A percentile compares a stretch with the other conserved stretches of the same genome.
phyloP scores from a whole-genome alignment of 2,888 invertebrate genomes.

The Xestoiulus laeticollis region DNA sequence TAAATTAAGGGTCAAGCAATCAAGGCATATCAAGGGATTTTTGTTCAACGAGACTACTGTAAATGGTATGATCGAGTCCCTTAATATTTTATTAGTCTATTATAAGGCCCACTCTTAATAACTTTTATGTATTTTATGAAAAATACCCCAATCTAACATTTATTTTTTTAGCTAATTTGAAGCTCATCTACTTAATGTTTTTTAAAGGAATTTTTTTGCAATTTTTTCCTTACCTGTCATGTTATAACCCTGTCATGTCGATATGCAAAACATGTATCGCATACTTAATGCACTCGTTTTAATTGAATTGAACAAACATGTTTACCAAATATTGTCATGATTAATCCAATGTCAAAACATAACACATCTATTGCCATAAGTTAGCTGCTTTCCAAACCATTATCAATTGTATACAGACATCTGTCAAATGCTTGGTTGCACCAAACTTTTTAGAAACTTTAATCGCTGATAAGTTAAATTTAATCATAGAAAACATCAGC shows the following conservation, averaged over 20 bases:
- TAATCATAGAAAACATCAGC: no score
- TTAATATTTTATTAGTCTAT: no score
- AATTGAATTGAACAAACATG: neutral
- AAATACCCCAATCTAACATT: no score
- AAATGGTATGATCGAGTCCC: no score
- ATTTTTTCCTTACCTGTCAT: neutral
- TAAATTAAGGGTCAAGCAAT: no score
- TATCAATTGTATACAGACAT: neutral
- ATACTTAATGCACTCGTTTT: neutral
- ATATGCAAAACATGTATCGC: neutral
- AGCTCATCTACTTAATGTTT: no score
- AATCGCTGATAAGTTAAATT: neutral
- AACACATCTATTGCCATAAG: neutral
- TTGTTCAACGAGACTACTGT: no score
- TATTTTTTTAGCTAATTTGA: no score
- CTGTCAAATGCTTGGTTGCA: neutral
- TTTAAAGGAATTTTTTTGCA: no score
- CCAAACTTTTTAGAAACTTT: neutral
- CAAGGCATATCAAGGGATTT: no score
- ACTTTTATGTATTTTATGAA: no score
- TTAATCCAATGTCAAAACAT: neutral
- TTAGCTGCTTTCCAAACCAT: neutral
- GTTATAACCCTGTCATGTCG: neutral
- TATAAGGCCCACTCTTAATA: no score
- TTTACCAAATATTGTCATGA: neutral